Conservation (phyloP, 2,113 vertebrate species). For the Isurus oxyrinchus region DNA sequence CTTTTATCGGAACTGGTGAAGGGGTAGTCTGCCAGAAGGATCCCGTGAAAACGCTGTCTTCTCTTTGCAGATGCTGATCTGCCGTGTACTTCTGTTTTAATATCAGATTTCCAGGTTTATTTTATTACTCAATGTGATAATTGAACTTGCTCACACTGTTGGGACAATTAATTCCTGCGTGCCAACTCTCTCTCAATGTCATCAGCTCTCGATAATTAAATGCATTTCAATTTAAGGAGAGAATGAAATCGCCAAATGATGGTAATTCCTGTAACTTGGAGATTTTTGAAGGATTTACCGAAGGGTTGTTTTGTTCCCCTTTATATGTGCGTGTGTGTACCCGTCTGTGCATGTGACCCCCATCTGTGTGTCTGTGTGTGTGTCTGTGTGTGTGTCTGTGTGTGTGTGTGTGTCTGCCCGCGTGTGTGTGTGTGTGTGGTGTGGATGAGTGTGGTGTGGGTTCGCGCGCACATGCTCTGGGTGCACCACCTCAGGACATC, state of each 20-base stretch:
- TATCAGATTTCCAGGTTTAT: conserved; percentile 18
- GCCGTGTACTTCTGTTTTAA: conserved; percentile 2
- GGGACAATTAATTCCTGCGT: conserved; percentile 23
- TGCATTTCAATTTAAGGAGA: conserved; percentile 18
- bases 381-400: too few relatives aligned
- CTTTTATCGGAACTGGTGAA: not conserved
- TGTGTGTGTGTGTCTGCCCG: too few relatives aligned
- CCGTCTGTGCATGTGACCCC: too few relatives aligned
- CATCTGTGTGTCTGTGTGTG: too few relatives aligned
- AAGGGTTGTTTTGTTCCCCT: not conserved
- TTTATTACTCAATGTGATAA: conserved; percentile 28
- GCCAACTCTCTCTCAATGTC: conserved; percentile 14
- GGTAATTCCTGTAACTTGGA: not conserved
- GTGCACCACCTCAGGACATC: not conserved
- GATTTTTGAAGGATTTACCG: not conserved
- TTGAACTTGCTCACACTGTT: not conserved
- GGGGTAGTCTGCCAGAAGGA: not conserved
- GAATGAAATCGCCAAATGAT: not conserved
- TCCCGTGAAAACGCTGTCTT: not conserved
- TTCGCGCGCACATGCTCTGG: too few relatives aligned
- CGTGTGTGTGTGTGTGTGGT: too few relatives aligned
- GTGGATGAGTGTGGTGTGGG: too few relatives aligned
- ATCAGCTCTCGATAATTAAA: conserved; percentile 5
- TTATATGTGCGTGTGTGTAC: not conserved
- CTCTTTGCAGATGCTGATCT: not conserved